Percentiles rank a stretch among this genome's conserved stretches.
phyloP scores from a whole-genome alignment of 1,140 invertebrate species.

The Ganaspis sp. region DNA sequence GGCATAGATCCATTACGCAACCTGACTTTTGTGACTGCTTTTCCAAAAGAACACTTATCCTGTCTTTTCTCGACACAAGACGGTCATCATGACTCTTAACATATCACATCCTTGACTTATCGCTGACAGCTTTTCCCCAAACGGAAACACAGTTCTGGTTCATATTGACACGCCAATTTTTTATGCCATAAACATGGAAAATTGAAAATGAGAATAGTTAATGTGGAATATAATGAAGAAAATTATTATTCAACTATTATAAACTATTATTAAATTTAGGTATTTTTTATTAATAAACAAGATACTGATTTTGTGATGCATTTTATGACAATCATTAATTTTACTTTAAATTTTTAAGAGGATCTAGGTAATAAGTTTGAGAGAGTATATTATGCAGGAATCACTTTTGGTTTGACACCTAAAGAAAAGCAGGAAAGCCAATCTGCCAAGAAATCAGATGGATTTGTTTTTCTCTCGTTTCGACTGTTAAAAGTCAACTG shows the following conservation, averaged over 20 bases:
- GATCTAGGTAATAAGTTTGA: not conserved
- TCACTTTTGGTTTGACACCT: not conserved
- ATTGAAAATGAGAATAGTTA: too few species aligned
- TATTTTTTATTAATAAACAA: too few species aligned
- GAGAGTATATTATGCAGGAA: not conserved
- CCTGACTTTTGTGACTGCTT: constrained; percentile 58
- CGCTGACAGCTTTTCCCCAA: not conserved
- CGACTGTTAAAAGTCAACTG: not conserved
- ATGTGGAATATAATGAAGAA: too few species aligned
- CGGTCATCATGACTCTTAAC: constrained; percentile 51
- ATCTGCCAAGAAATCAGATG: not conserved
- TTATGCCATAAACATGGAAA: too few species aligned
- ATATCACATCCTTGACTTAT: not conserved
- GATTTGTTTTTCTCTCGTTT: not conserved
- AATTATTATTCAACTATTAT: too few species aligned
- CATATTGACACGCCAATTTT: too few species aligned
- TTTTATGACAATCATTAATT: not conserved
- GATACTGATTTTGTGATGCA: too few species aligned
- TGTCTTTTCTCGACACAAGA: not conserved
- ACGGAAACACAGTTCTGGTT: too few species aligned
- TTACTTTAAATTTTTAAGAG: not conserved
- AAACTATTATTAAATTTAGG: too few species aligned
- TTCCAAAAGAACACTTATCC: constrained; percentile 46
- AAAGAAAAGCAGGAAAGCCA: not conserved
- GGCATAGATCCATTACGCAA: constrained; percentile 67